phyloP scores from a whole-genome alignment of 2,113 vertebrate species.

The Hiodon tergisus region DNA sequence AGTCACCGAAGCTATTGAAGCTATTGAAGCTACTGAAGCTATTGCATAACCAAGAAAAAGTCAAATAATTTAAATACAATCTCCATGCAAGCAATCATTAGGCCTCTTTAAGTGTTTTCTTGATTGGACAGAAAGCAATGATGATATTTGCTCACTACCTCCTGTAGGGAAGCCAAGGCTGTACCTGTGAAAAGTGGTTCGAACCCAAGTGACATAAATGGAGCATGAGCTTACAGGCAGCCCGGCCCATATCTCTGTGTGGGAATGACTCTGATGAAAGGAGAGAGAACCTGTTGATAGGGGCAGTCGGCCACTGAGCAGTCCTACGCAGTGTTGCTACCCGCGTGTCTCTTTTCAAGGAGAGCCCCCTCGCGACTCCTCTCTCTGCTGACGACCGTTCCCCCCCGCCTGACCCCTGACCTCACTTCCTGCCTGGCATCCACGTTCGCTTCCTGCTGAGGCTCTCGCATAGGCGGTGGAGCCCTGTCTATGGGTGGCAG shows the following conservation, averaged over 20 bases:
- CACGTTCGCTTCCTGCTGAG: conserved; percentile 41
- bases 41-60: too few species aligned
- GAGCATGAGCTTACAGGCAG: background rate
- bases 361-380: background rate
- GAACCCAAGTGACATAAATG: background rate
- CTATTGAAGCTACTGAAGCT: too few species aligned
- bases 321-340: background rate
- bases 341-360: background rate
- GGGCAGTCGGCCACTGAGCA: background rate
- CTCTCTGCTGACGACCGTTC: conserved; percentile 30
- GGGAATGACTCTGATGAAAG: background rate
- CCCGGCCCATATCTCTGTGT: background rate
- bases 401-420: conserved; percentile 31
- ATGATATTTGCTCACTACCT: background rate
- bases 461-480: conserved; percentile 32
- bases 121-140: too few species aligned
- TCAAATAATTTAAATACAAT: too few species aligned
- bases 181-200: background rate
- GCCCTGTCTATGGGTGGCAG: background rate
- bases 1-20: too few species aligned
- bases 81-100: background rate
- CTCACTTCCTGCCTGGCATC: conserved; percentile 41
- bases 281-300: background rate
- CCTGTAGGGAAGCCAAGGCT: background rate
- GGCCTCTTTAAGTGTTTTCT: background rate